Base-by-base conservation (phyloP, 2,797 vertebrate species). In the Xenops minutus region DNA sequence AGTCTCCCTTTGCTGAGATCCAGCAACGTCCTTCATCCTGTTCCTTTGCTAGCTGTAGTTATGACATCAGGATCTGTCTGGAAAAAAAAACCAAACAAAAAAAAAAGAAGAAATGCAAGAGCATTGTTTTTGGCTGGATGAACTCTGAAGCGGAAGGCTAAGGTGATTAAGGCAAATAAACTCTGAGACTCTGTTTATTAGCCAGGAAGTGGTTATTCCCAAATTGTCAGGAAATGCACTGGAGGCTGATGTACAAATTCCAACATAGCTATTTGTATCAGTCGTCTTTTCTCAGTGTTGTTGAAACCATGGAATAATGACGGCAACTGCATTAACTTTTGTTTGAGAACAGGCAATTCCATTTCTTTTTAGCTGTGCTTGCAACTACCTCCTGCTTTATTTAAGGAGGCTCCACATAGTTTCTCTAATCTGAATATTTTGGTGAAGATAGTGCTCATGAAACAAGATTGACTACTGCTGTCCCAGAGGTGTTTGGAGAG, bases 181-280 rank as follows among this genome's bases (percentile, higher is more conserved):
- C 16, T 68, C 56, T 1, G 0, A 41, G 52, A 26, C 49, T 51
- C 23, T 84, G 74, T 96, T 96, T 92, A 95, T 93, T 94, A 94
- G 75, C 49, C 91, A 95, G 92, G 93, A 97, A 94, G 80, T 62
- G 64, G 68, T 80, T 95, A 87, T 93, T 93, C 87, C 72, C 85
- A 81, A 84, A 88, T 58, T 51, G 73, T n/a, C 81, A 94, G 86
- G 92, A 96, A 94, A 85, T 74, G 52, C 23, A 2, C 75, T 72
- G 37, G 61, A 85, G 72, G 37, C 81, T 16, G 10, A 58, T 16
- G 34, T 72, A 62, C 74, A 75, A 74, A 14, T 37, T 32, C 72
- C 64, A 56, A 4, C 61, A 80, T 2, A 85, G 63, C 48, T 82
- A 2, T 56, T 51, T 2, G 1, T 41, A 82, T 58, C 48, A 46